Evolutionary conservation across 2,113 vertebrate species (phyloP).

Genomic region (Casuarius casuarius): DNA sequence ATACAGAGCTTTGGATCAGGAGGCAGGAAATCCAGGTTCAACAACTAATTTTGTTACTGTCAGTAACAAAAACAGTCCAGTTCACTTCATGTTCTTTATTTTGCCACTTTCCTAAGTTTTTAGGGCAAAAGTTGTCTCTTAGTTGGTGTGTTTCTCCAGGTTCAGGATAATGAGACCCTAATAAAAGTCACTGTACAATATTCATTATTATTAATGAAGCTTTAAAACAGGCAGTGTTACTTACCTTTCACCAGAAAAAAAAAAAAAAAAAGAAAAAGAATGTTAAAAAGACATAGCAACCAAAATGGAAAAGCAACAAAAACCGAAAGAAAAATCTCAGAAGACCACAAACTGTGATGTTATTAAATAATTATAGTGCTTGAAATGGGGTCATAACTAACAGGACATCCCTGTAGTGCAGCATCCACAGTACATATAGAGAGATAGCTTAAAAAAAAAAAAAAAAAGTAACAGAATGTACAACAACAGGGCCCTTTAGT

Average conservation of each 20-base stretch:
- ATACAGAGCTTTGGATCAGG: background rate
- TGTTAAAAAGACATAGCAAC: too few species aligned
- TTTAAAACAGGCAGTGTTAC: background rate
- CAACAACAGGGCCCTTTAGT: background rate
- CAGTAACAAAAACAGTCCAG: background rate
- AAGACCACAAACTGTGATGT: too few species aligned
- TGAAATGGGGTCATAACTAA: slow-evolving; percentile 18
- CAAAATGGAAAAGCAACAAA: too few species aligned
- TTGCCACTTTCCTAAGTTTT: background rate
- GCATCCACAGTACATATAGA: background rate
- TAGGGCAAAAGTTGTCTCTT: background rate
- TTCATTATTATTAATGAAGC: background rate
- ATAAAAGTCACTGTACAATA: background rate
- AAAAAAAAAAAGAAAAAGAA: background rate
- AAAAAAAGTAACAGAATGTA: background rate
- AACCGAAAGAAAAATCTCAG: too few species aligned
- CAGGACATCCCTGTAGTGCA: background rate
- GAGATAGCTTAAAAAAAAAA: background rate
- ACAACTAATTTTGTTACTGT: background rate
- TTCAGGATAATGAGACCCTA: background rate
- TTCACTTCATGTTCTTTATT: background rate
- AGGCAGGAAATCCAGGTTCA: background rate
- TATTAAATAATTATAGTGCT: slow-evolving; percentile 45
- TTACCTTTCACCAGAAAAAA: background rate
- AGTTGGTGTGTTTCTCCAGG: background rate